Base-by-base conservation (phyloP, 1,140 invertebrate genomes). In the Venturia canescens region DNA sequence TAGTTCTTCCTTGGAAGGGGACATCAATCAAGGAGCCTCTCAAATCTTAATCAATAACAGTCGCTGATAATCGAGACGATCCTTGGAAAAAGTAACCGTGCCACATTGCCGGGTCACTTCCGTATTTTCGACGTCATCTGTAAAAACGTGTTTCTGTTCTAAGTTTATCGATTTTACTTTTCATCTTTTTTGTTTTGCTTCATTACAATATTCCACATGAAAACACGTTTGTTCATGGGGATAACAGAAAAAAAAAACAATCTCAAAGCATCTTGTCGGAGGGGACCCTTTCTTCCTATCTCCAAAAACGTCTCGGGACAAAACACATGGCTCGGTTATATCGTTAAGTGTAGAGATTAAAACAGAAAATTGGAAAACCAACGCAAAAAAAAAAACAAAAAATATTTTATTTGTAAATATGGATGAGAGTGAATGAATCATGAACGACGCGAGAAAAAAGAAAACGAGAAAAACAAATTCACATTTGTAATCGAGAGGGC, bases 391-490 rank as follows among this genome's bases (percentile, higher is more conserved):
- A 75, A 82, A 21, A 11, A 18, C 9, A 63, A 63, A 13, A 63
- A 63, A 26, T 23, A 13, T 27, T 27, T 57, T 23, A 71, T 72
- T 60, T 50, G 71, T 78, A 81, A 72, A 72, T 81, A 78, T 18
- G 38, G 67, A n/a, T 53, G 50, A 53, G 69, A 76, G 67, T 29
- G 21, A 71, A 57, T 27, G 23, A 29, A 75, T 34, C 29, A 66
- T 66, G 44, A 53, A 21, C 18, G 38, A 74, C 50, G 23, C 38
- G 81, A 66, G 80, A 83, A 63, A 76, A 84, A 76, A 78, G 79
- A 48, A 76, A 71, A 71, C 75, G 50, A 80, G 75, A 67, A 79
- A 63, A 26, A 63, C 26, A 27, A 63, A 11, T 44, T 44, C 38
- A 4, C 38, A 9, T 1, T 44, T 44, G 11, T 9, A 27, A 63